Evolutionary conservation across 37 sponge, comb jelly and placozoan genomes (phyloP).

Genomic region (Spongilla lacustris): DNA sequence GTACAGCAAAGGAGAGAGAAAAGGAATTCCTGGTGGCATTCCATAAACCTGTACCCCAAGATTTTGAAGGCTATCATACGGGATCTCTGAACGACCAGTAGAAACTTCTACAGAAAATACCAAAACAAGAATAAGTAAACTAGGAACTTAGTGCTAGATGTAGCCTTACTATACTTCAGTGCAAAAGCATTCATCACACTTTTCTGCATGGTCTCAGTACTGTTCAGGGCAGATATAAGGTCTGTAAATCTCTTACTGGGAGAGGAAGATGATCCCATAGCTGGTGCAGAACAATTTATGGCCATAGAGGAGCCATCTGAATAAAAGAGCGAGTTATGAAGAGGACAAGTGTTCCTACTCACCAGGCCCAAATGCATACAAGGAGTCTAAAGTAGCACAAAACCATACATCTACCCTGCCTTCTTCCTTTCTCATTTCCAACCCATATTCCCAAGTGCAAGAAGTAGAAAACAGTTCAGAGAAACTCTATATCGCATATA

Average conservation of each 20-base stretch:
- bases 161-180: slow-evolving; percentile 83
- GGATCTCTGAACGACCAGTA: slow-evolving; percentile 77
- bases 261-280: no score
- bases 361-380: no score
- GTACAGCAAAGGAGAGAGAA: slow-evolving; percentile 78
- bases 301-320: not conserved
- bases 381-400: no score
- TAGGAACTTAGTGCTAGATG: not conserved
- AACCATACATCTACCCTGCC: no score
- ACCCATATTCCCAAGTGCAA: no score
- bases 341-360: not conserved
- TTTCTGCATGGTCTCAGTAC: slow-evolving; percentile 76
- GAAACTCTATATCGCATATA: no score
- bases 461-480: no score
- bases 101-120: slow-evolving; percentile 53
- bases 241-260: not conserved
- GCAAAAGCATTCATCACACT: slow-evolving; percentile 83
- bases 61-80: slow-evolving; percentile 59
- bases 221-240: slow-evolving; percentile 40
- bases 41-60: slow-evolving; percentile 79
- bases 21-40: slow-evolving; percentile 73
- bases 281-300: no score
- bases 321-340: not conserved
- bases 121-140: not conserved
- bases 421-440: no score